Conservation (phyloP, 2,113 vertebrate genomes). For the Petroica traversi region DNA sequence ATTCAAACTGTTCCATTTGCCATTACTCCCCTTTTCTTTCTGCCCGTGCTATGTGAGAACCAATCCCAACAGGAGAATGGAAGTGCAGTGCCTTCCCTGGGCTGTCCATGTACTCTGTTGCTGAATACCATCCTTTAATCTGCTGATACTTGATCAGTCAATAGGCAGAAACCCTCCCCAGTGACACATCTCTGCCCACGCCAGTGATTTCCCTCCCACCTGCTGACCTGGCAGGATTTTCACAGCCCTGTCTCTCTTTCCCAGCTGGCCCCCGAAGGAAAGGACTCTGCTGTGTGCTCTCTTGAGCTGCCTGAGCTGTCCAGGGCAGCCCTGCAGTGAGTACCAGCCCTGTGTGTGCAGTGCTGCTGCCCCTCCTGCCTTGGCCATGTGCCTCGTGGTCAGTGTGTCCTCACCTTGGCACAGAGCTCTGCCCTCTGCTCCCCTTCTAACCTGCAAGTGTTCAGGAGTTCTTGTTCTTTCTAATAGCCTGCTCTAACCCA, state of each 20-base stretch:
- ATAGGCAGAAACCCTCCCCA: background rate
- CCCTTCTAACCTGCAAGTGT: background rate
- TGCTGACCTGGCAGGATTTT: background rate
- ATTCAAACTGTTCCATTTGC: background rate
- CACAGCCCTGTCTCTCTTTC: constrained; percentile 20
- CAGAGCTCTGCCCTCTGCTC: background rate
- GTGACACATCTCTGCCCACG: background rate
- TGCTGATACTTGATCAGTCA: background rate
- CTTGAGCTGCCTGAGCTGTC: constrained; percentile 17
- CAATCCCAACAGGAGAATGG: background rate
- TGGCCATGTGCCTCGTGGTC: background rate
- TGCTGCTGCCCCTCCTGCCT: background rate
- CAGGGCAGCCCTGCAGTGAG: constrained; percentile 39
- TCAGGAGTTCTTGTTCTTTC: background rate
- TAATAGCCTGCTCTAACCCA: background rate
- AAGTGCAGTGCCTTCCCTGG: background rate
- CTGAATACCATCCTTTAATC: background rate
- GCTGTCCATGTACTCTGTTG: background rate
- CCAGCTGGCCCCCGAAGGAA: constrained; percentile 22
- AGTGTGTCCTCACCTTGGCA: no score
- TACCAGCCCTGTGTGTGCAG: background rate
- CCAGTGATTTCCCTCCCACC: background rate
- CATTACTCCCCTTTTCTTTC: background rate
- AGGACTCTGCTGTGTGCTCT: constrained; percentile 65
- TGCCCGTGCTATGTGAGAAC: background rate